Percentiles rank a stretch among this genome's conserved stretches.
phyloP scores from a whole-genome alignment of 1,140 invertebrate genomes.

The Microplitis mediator region DNA sequence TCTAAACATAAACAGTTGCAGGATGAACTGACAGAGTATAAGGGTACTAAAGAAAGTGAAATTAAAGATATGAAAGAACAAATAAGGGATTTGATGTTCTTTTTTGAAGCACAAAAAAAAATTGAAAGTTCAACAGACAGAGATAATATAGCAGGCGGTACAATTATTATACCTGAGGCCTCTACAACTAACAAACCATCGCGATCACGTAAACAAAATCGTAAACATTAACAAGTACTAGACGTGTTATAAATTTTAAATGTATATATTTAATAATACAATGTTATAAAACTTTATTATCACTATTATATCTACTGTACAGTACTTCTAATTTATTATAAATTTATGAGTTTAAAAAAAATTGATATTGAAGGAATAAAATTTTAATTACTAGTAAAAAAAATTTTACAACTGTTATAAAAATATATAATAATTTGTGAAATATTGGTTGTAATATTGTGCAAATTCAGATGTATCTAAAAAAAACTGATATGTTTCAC shows the following conservation, averaged over 20 bases:
- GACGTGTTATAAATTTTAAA: background rate
- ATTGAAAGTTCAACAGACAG: constrained; percentile 68
- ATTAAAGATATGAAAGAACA: constrained; percentile 87
- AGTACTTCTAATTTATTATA: background rate
- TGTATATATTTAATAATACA: background rate
- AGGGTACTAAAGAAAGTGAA: constrained; percentile 71
- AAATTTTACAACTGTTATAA: no score
- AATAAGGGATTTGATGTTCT: constrained; percentile 95
- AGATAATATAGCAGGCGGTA: constrained; percentile 75
- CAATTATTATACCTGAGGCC: constrained; percentile 64
- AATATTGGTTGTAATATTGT: no score
- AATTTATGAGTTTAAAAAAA: background rate
- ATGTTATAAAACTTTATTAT: background rate
- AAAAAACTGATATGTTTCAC: no score
- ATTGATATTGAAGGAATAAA: background rate
- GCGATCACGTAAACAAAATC: constrained; percentile 21
- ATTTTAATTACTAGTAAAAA: background rate
- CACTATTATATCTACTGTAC: background rate
- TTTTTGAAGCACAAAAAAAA: constrained; percentile 83
- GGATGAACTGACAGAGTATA: constrained; percentile 66
- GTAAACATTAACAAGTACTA: constrained; percentile 23
- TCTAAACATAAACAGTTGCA: constrained; percentile 71
- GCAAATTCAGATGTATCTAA: no score
- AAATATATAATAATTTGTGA: no score
- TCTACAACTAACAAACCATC: constrained; percentile 26